Evolutionary conservation across 2,113 vertebrate genomes (phyloP), one percentile per base, ranked within the genome.

Genomic region (Carassius carassius): DNA sequence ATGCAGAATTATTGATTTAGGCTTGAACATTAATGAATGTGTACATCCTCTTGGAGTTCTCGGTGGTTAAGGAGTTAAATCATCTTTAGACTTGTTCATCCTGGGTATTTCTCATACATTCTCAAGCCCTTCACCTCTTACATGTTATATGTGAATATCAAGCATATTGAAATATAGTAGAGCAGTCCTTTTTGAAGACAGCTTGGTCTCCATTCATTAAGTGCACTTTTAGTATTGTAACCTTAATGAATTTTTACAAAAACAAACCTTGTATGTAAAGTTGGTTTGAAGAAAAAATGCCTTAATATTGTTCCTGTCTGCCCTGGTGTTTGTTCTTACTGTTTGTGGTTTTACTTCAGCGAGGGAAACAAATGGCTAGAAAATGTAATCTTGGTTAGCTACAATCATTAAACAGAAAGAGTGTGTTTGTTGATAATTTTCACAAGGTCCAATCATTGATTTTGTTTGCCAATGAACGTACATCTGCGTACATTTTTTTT

Each of bases 221-320:
- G 78, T 80, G 78, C 56, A 65, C 78, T 80, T 80, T 65, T 41
- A 63, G 76, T 37, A 41, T 35, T 17, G n/a, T 54, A 35, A 56
- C 25, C 25, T 77, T 77, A 13, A 35, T 35, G 10, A 21, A 21
- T 47, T 79, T 25, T 25, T 25, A 79, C 35, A 63, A 63, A 63
- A 63, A 25, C 58, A 4, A 63, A 63, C n/a, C 78, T 79, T 19
- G 37, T 14, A 80, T 80, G 10, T 29, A 17, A 17, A 11, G 13
- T 25, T 25, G 35, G n/a, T 25, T 47, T 44, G 54, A 78, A 62
- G 10, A 78, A 63, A 80, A 63, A 80, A 41, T 78, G 54, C 76
- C 76, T 78, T 60, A 78, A 62, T 14, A 41, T 23, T 17, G 76
- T 16, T 78, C 56, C 54, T 62, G 19, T 41, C 11, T n/a, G 29